Base-by-base conservation (phyloP, 2,797 vertebrate genomes). In the Gobio occitaniae region DNA sequence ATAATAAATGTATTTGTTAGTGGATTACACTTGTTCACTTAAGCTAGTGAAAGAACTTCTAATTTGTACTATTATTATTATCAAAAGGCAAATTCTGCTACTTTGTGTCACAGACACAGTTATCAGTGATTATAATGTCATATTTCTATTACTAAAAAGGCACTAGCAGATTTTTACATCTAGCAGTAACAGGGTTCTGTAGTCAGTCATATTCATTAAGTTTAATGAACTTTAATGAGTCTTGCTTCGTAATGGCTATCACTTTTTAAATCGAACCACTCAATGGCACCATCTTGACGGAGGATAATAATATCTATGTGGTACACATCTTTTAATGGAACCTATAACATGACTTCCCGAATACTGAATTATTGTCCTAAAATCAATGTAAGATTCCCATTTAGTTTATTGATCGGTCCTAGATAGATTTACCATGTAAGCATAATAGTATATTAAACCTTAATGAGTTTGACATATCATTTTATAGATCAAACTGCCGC, bases 171-270 rank as follows among this genome's bases (percentile, higher is more conserved):
- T 71, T 41, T 71, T 19, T 44, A 72, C 52, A 63, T 61, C 25
- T 36, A 61, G 6, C 56, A 32, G 25, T 50, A 63, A 29, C 25
- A 21, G 12, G 21, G 59, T 79, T 17, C 47, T 56, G 74, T 75
- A 7, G 21, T 86, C 74, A 78, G 76, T 85, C 50, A 80, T 17
- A 16, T 80, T 72, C 71, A 80, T 81, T 74, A 82, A 36, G 56
- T 87, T 82, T 84, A 83, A 86, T 86, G 16, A 84, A 65, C 50
- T n/a, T 7, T 56, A 82, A 82, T 75, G 21, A 79, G 32, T 66
- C 44, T 50, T 66, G 19, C 59, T 66, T 69, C 52, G 50, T 77
- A 76, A 84, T 52, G 25, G 61, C 74, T 74, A 84, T 82, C 16
- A 13, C 54, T 50, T 86, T 61, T 86, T 84, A 59, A 80, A 71